Percentiles rank a stretch among this genome's conserved stretches.
phyloP scores from a whole-genome alignment of 2,113 vertebrate genomes.

The Jaculus jaculus region DNA sequence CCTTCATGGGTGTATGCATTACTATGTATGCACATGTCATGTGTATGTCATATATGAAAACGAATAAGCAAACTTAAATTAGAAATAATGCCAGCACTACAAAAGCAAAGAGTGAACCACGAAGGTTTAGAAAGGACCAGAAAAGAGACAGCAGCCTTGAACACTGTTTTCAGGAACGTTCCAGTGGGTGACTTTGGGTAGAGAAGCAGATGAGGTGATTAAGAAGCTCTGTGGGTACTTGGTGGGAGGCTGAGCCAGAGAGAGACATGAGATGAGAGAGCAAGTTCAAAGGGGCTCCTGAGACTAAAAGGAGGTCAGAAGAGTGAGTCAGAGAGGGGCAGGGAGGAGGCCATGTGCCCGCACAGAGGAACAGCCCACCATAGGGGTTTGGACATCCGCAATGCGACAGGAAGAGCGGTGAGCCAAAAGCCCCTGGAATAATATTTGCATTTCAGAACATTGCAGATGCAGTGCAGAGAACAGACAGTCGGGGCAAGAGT shows the following conservation, averaged over 20 bases:
- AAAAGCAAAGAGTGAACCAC: neutral
- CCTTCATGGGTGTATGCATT: neutral
- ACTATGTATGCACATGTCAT: neutral
- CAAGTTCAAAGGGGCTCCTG: neutral
- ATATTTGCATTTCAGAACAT: neutral
- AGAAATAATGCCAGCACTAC: neutral
- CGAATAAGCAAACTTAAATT: neutral
- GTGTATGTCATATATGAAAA: neutral
- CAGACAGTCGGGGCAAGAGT: constrained; percentile 28
- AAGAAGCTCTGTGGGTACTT: neutral
- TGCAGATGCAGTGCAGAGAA: neutral
- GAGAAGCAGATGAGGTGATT: neutral
- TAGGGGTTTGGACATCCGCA: neutral
- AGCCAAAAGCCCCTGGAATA: neutral
- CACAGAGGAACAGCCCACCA: accelerated
- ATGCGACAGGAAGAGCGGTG: neutral
- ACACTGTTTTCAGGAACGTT: neutral
- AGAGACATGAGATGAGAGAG: neutral
- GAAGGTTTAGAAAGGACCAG: neutral
- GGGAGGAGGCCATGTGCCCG: neutral
- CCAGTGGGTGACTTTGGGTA: neutral
- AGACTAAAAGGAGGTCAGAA: neutral
- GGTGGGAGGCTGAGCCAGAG: neutral
- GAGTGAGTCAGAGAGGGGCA: accelerated
- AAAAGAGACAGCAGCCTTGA: neutral